A percentile compares a stretch with the other conserved stretches of the same genome.
These are phyloP conservation scores for Orientallactaga sibirica DNA, from an alignment of 2,797 vertebrate genomes.

Conservation along the genomic window DNA sequence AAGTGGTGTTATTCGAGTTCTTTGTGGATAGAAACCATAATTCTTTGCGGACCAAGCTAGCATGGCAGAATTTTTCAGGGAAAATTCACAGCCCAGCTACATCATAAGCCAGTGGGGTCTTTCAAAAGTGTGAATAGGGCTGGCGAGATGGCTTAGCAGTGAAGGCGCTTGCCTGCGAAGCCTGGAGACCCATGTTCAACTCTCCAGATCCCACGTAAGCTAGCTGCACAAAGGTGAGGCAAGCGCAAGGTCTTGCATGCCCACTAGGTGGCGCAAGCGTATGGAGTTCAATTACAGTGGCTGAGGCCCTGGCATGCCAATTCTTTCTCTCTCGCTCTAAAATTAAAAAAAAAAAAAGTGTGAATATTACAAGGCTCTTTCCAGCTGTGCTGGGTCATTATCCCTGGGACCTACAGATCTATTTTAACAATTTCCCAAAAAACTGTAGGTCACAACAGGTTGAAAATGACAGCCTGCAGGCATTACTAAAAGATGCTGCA, in stretches of 20 bases:
- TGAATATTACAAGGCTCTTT: neutral
- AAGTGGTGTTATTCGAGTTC: neutral
- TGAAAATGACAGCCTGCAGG: neutral
- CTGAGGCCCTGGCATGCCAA: too few relatives aligned
- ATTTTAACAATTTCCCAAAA: neutral
- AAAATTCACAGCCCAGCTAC: neutral
- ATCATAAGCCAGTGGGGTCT: neutral
- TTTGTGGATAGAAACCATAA: neutral
- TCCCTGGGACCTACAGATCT: neutral
- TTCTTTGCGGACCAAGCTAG: neutral
- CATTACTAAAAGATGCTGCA: neutral
- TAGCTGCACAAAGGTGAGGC: too few relatives aligned
- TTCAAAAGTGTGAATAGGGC: neutral
- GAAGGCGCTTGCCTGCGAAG: too few relatives aligned
- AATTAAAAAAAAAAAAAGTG: neutral
- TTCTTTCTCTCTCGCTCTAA: too few relatives aligned
- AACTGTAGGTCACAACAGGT: neutral
- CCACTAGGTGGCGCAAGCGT: too few relatives aligned
- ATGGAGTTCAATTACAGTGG: too few relatives aligned
- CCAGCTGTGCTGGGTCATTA: neutral
- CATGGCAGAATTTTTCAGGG: neutral
- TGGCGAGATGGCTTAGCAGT: too few relatives aligned
- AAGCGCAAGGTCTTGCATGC: too few relatives aligned
- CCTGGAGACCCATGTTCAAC: too few relatives aligned
- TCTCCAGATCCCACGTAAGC: too few relatives aligned